Evolutionary conservation across 1,140 invertebrate species (phyloP), one percentile per base, ranked within the genome.

Genomic region (Scaptomyza hsui): DNA sequence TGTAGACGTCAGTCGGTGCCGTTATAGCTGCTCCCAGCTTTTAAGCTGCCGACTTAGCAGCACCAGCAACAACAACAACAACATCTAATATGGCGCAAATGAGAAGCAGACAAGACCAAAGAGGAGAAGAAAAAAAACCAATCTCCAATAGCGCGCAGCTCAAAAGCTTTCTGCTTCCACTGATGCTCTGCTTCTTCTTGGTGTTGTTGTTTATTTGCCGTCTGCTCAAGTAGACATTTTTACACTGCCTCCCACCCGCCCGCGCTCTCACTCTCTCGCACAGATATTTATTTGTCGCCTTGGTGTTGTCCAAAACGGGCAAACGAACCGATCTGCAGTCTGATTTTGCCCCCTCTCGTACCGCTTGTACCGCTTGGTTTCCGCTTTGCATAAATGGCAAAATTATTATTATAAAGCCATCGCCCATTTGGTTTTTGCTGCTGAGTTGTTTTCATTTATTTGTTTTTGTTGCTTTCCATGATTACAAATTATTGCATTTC

Each of bases 1-100:
- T 71, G 53, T 71, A 56, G 71, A 82, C 72, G 70, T 65, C 78
- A 60, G 64, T 53, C 48, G 63, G 64, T 86, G 69, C 81, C 80
- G 81, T 86, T 85, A 86, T 74, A 74, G 77, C 62, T 70, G 81
- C 69, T 75, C 72, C 72, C 63, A 79, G 78, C 56, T 79, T 52
- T 48, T 59, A 64, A 85, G 68, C 60, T 72, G 68, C 61, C 74
- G 74, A 68, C 57, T 55, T 9, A 29, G 26, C 26, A 29, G 6
- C 24, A 26, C 2, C 26, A 29, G 19, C 7, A 29, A 29, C 12
- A 57, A 49, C 56, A 56, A 24, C 48, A 45, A 55, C 29, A 70
- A 60, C 48, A 71, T 48, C 51, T 60, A 68, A 72, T 76, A 73
- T 72, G 73, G 73, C 73, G 69, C 52, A 64, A 29, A 59, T 29